Evolutionary conservation across 2,888 invertebrate genomes (phyloP), one percentile per base, ranked within the genome.

Genomic region (Lithosia quadra): DNA sequence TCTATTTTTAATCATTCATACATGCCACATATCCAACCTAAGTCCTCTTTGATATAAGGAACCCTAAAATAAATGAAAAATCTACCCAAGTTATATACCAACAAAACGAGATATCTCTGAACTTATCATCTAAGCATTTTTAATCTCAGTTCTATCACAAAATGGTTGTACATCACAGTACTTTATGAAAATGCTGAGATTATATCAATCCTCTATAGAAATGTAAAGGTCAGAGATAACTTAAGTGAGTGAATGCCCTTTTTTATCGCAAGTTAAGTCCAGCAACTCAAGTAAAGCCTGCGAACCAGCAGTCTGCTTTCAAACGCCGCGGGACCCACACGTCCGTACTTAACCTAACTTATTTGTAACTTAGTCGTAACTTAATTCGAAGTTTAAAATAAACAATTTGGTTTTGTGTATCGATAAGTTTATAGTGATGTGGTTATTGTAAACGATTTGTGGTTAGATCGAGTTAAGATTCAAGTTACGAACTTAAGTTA

Each of bases 251-350:
- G 80, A 77, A 66, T 72, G 74, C 73, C 75, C 66, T 55, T 69
- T 77, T 79, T 78, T 76, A 80, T 77, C 76, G 72, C 70, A 82
- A 82, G 73, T 82, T 76, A 75, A 76, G 67, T 75, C 74, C 78
- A 80, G 71, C 73, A 68, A 74, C 71, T 73, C 78, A 75, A 75
- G 63, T 71, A 68, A 68, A 75, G 73, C 73, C 72, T 72, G 67
- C 72, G 65, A 49, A 10, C 22, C 55, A 57, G 64, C 91, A 92
- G 92, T 92, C 86, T 82, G 80, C 72, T 70, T 76, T 73, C 60
- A 74, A 61, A 68, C 77, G 63, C 76, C 77, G 80, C n/a, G 77
- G 67, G 49, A 80, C 68, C 62, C 84, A 86, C 88, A 90, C 91
- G 91, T 75, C 69, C 66, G 64, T 66, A 60, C 66, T 69, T 63